Evolutionary conservation across 2,888 invertebrate species (phyloP).

Genomic region (Anarsia innoxiella): DNA sequence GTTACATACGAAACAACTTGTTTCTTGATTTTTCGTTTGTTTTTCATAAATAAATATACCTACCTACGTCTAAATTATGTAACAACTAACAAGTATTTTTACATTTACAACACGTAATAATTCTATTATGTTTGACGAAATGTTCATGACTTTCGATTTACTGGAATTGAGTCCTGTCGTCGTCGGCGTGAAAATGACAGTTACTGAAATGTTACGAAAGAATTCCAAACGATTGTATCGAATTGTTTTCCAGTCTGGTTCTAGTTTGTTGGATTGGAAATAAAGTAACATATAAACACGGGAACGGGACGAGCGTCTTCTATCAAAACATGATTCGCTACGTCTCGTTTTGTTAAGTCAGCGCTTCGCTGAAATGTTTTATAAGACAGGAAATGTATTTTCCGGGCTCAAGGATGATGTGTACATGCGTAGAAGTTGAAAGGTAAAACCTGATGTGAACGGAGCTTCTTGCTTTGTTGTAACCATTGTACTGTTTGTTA

Average conservation of each 20-base stretch:
- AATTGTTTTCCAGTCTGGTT: conserved; percentile 11
- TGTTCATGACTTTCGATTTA: no score
- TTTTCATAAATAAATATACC: no score
- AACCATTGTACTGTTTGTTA: neutral
- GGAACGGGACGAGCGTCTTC: conserved; percentile 19
- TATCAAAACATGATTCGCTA: conserved; percentile 38
- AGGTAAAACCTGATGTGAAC: conserved; percentile 18
- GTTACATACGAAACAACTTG: neutral
- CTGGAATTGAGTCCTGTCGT: no score
- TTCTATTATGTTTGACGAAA: no score
- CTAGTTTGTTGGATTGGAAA: conserved; percentile 16
- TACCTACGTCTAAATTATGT: no score
- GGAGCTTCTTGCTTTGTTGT: no score
- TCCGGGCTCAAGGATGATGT: conserved; percentile 23
- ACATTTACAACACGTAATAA: no score
- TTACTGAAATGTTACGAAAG: no score
- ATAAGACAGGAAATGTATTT: conserved; percentile 46
- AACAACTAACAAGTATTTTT: no score
- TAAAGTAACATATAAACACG: conserved; percentile 29
- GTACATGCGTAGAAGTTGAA: conserved; percentile 31
- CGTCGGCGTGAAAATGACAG: no score
- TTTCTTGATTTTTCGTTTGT: no score
- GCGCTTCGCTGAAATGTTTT: conserved; percentile 40
- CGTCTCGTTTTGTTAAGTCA: conserved; percentile 36
- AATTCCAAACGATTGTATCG: no score